phyloP scores from a whole-genome alignment of 2,113 vertebrate genomes.

The Dasypus novemcinctus region DNA sequence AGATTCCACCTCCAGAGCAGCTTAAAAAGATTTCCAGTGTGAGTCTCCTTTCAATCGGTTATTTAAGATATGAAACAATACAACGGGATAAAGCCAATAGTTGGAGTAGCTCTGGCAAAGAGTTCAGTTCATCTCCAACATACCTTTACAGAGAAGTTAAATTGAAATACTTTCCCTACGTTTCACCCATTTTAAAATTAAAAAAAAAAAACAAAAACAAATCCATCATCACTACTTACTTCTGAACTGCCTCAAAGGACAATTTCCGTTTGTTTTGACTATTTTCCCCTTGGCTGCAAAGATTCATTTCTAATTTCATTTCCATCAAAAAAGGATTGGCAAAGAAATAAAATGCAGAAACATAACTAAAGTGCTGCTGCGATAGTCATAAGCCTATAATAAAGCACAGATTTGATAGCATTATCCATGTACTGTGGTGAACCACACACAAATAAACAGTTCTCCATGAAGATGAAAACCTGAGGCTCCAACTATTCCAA shows the following conservation, averaged over 20 bases:
- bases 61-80: neutral
- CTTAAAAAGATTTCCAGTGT: neutral
- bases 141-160: neutral
- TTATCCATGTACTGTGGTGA: conserved; percentile 81
- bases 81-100: neutral
- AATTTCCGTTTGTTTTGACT: conserved; percentile 58
- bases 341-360: conserved; percentile 68
- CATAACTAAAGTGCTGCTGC: conserved; percentile 65
- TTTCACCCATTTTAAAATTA: neutral
- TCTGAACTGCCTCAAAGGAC: conserved; percentile 39
- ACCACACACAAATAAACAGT: conserved; percentile 86
- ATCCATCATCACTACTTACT: conserved; percentile 42
- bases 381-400: conserved; percentile 78
- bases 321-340: conserved; percentile 74
- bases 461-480: conserved; percentile 80
- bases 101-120: neutral
- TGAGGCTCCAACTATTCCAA: conserved; percentile 78
- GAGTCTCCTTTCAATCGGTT: neutral
- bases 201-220: neutral
- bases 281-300: conserved; percentile 62
- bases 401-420: conserved; percentile 83
- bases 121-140: neutral
- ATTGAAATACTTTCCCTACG: neutral
- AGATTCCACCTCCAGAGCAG: conserved; percentile 17
- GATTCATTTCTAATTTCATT: conserved; percentile 69